Percentiles rank a stretch among this genome's conserved stretches.
These are phyloP conservation scores for Cryptus viduatorius DNA, from an alignment of 2,888 invertebrate genomes.

Conservation along the genomic window DNA sequence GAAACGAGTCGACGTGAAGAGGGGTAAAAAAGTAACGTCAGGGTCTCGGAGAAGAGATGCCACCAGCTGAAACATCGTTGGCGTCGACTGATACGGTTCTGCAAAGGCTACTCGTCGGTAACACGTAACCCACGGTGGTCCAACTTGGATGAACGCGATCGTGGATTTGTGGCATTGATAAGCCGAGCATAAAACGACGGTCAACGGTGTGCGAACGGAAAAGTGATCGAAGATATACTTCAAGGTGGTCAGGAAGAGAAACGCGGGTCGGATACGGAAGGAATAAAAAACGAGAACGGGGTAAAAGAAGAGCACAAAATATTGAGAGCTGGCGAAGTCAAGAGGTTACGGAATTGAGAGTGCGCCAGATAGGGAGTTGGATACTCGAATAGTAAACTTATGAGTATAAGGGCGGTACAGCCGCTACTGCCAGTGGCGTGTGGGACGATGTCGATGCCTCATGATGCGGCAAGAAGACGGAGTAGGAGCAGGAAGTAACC, in stretches of 20 bases:
- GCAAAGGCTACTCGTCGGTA: not conserved
- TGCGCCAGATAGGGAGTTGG: not conserved
- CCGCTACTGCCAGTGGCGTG: slow-evolving; percentile 64
- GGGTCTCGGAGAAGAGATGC: slow-evolving; percentile 35
- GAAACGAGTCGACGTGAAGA: not conserved
- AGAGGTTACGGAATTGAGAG: slow-evolving; percentile 1
- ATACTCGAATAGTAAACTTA: slow-evolving; percentile 20
- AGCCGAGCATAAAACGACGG: not conserved
- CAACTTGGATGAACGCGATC: not conserved
- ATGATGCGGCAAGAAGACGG: slow-evolving; percentile 73
- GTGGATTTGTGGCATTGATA: not conserved
- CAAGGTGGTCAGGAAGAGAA: not conserved
- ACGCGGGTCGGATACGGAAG: not conserved
- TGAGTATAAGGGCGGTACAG: slow-evolving; percentile 44
- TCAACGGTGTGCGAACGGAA: not conserved
- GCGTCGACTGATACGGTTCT: slow-evolving; percentile 8
- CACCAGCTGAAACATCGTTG: slow-evolving; percentile 34
- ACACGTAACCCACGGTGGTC: slow-evolving; percentile 37
- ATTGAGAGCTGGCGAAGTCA: not conserved
- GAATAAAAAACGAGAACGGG: not conserved
- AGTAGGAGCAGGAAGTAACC: slow-evolving; percentile 71
- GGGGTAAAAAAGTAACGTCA: not conserved
- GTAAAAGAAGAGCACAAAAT: not conserved
- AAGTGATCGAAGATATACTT: not conserved
- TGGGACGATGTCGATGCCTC: slow-evolving; percentile 74